Base-by-base conservation (phyloP, 2,113 vertebrate species). In the Lophius piscatorius region DNA sequence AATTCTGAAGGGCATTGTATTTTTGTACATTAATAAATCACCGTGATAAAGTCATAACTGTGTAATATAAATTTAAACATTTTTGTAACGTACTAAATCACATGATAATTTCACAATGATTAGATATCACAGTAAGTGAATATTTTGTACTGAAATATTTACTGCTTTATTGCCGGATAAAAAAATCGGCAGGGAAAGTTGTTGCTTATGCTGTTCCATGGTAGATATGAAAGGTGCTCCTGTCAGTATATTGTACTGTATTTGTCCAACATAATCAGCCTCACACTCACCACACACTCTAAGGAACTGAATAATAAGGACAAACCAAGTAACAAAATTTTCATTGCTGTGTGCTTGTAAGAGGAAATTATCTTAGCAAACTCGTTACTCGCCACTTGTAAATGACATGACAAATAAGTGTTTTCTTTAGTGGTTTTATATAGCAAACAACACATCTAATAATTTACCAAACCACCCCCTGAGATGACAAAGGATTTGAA, bases 241-340 rank as follows among this genome's bases (percentile, higher is more conserved):
- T 70, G 78, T 83, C 73, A 80, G 74, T 67, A 54, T 47, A 69
- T 36, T 61, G 47, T 48, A 24, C 54, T 17, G 23, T 36, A 50
- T 56, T 61, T 26, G 69, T 77, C 54, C 60, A 63, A 60, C 26
- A 52, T 23, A 72, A 81, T 81, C 67, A 81, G 55, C 68, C 46
- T 83, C 61, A 65, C 29, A 23, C 33, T 34, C 40, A 41, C 12
- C 23, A 20, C 49, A 42, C 18, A 55, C 13, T 45, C 56, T 2
- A 50, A 44, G 34, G 62, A 26, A 60, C 26, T 34, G 48, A 72
- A 76, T 46, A 57, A 54, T 49, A 56, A 80, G 29, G 49, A 62
- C 22, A 49, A 71, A 69, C 47, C 70, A 46, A 69, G 64, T 44
- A 68, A 75, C 36, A 51, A 45, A 50, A 51, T 44, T 58, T 63